These are phyloP conservation scores for Drosophila varians DNA, from an alignment of 1,140 invertebrate species.

Conservation along the genomic window DNA sequence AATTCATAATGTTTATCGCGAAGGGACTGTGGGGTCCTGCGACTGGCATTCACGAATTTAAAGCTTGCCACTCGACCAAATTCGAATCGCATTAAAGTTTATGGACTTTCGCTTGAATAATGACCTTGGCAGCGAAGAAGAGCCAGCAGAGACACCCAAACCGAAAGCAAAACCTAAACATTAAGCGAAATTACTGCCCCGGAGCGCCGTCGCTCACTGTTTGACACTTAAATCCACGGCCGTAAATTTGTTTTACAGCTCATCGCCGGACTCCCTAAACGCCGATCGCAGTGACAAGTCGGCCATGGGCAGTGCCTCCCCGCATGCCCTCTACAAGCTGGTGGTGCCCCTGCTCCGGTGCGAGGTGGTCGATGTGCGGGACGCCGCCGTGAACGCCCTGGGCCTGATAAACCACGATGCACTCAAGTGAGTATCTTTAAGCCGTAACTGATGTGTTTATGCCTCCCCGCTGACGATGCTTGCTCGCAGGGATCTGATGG, in stretches of 20 bases:
- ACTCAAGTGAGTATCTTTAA: conserved; percentile 90
- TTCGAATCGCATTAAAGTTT: conserved; percentile 44
- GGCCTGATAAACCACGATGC: conserved; percentile 96
- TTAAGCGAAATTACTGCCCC: conserved; percentile 41
- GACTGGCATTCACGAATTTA: conserved; percentile 2
- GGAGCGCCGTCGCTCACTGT: conserved; percentile 11
- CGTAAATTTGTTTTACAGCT: conserved; percentile 85
- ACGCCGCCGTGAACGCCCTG: conserved; percentile 95
- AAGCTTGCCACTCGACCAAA: neutral
- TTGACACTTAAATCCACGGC: conserved; percentile 61
- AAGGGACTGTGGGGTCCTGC: neutral
- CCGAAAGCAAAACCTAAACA: conserved; percentile 2
- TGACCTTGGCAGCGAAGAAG: conserved; percentile 43
- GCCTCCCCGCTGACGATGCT: conserved; percentile 6
- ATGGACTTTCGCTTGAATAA: conserved; percentile 27
- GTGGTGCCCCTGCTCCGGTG: conserved; percentile 94
- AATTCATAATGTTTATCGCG: conserved; percentile 70
- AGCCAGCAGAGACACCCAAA: conserved; percentile 10
- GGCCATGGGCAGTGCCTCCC: conserved; percentile 87
- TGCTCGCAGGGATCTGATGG: conserved; percentile 93
- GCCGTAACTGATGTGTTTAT: conserved; percentile 11
- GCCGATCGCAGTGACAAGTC: conserved; percentile 90
- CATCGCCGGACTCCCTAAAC: conserved; percentile 93
- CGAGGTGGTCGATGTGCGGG: conserved; percentile 96
- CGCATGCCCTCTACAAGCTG: conserved; percentile 94